Evolutionary conservation across 2,888 invertebrate genomes (phyloP), one percentile per base, ranked within the genome.

Genomic region (Sylvicola fuscatus): DNA sequence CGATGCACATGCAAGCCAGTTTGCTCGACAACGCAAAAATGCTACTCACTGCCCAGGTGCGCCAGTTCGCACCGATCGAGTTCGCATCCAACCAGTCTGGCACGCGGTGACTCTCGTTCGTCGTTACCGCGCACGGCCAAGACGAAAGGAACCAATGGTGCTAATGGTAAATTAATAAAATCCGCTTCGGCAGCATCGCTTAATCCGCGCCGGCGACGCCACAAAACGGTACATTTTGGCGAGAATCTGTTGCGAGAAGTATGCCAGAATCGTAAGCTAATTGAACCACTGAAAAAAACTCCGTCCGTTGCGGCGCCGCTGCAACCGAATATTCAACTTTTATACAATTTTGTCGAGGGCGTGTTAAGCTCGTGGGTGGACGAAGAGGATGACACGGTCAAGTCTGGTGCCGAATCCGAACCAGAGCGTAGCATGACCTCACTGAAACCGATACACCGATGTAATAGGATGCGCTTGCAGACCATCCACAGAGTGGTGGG

Each of bases 331-430:
- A 79, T 80, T 34, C 79, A 80, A 56, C 75, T 79, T 59, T 62
- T 81, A 47, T 81, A 80, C 58, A 78, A 77, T 58, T 81, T 81
- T 51, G 79, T 81, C 45, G 80, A 80, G 54, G 72, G 73, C 44
- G 80, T 80, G 36, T 56, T 81, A 42, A 79, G 79, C 52, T 75
- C 79, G 34, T 79, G 80, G 79, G 76, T 77, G 15, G 75, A 75
- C 39, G 72, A 72, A 46, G 72, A 72, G 45, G 71, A 71, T 2
- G 72, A 73, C 45, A 76, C 75, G 7, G 70, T 75, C 32, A 74
- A 75, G 46, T 74, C 75, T 17, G 76, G 75, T 17, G 75, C 75
- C 51, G 73, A 75, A 49, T 75, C 74, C 37, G 77, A 77, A 48
- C 74, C 74, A 39, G 76, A 77, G 48, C 74, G 74, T 49, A 69